Conservation (phyloP, 2,797 vertebrate genomes). For the Smutsia temminckii region DNA sequence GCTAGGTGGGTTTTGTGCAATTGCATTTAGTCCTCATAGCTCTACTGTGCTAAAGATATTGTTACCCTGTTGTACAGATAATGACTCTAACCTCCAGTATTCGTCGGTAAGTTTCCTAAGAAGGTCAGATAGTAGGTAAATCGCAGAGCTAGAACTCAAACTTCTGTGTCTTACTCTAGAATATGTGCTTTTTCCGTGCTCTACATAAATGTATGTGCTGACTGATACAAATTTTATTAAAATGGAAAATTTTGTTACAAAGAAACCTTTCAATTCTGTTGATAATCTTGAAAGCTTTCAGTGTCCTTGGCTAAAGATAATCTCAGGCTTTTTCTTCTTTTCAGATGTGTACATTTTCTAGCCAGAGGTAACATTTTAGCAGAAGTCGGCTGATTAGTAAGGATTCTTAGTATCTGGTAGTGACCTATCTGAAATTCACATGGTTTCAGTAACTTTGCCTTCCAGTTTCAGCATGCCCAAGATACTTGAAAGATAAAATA, state of each 20-base stretch:
- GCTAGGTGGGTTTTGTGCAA: neutral
- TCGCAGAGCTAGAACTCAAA: slow-evolving; percentile 10
- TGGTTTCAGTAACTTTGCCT: slow-evolving; percentile 48
- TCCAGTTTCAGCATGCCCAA: slow-evolving; percentile 21
- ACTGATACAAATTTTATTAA: slow-evolving; percentile 58
- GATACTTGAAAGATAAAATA: slow-evolving; percentile 41
- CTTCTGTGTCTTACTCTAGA: slow-evolving; percentile 30
- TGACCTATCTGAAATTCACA: slow-evolving; percentile 45
- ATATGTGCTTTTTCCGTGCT: slow-evolving; percentile 2
- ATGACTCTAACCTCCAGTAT: neutral
- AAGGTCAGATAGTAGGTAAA: neutral
- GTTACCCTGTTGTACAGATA: slow-evolving; percentile 37
- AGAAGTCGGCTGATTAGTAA: slow-evolving; percentile 40
- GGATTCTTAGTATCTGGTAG: neutral
- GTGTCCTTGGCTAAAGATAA: slow-evolving; percentile 48
- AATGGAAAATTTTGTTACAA: slow-evolving; percentile 58
- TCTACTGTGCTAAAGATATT: slow-evolving; percentile 33
- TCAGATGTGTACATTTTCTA: slow-evolving; percentile 27
- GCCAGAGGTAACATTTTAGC: slow-evolving; percentile 47
- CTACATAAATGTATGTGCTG: slow-evolving; percentile 49
- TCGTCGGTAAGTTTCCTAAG: slow-evolving; percentile 45
- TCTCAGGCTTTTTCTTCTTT: neutral
- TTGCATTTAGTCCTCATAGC: slow-evolving; percentile 45
- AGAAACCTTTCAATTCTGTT: slow-evolving; percentile 64
- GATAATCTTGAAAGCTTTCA: slow-evolving; percentile 56